Evolutionary conservation across 2,113 vertebrate genomes (phyloP).

Genomic region (Bagarius yarrelli): DNA sequence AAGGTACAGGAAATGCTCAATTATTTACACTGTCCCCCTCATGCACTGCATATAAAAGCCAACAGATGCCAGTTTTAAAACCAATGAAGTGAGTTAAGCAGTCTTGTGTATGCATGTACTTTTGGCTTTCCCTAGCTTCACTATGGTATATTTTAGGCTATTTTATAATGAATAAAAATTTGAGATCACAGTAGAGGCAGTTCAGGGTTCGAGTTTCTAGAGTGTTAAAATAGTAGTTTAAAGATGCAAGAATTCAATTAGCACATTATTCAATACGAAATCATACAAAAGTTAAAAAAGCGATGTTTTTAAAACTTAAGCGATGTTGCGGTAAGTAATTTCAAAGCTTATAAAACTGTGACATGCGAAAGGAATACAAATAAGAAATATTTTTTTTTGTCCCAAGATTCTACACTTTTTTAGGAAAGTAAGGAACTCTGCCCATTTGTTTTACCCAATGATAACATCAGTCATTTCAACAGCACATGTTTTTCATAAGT

Average conservation of each 20-base stretch:
- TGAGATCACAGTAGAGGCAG: neutral
- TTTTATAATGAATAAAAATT: too few species aligned
- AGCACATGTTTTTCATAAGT: too few species aligned
- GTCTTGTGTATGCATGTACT: neutral
- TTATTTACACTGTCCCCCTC: slow-evolving; percentile 62
- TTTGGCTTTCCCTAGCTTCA: slow-evolving; percentile 28
- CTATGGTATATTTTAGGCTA: neutral
- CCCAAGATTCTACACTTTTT: too few species aligned
- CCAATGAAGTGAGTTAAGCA: neutral
- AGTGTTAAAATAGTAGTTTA: neutral
- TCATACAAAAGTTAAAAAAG: neutral
- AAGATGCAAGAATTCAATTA: neutral
- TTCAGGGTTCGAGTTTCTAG: neutral
- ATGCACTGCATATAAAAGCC: slow-evolving; percentile 34
- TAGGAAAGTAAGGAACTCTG: too few species aligned
- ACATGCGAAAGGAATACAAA: neutral
- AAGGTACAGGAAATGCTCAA: slow-evolving; percentile 59
- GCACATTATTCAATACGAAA: neutral
- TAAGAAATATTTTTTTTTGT: neutral
- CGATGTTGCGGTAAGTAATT: too few species aligned
- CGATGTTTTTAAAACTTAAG: neutral
- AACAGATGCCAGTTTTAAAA: neutral
- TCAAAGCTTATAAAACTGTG: neutral
- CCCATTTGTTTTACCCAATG: too few species aligned
- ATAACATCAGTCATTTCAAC: too few species aligned